These are phyloP conservation scores for Petroica traversi DNA, from an alignment of 2,113 vertebrate species.

Conservation along the genomic window DNA sequence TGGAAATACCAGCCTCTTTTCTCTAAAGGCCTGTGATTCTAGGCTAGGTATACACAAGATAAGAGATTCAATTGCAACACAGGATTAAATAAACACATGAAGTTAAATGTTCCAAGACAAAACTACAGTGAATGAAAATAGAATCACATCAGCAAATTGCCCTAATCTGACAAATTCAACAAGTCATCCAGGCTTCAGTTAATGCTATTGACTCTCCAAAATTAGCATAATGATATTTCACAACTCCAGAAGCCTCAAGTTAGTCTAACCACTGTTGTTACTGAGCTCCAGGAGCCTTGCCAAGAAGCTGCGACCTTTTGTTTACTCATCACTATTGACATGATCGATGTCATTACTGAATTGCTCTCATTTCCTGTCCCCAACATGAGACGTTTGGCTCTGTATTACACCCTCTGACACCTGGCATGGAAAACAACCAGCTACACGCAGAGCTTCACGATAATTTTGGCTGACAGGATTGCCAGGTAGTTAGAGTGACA, in stretches of 20 bases:
- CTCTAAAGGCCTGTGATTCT: background rate
- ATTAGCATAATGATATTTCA: background rate
- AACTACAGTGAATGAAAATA: background rate
- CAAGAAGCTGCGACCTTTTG: background rate
- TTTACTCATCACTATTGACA: background rate
- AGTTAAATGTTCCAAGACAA: background rate
- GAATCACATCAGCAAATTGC: conserved; percentile 2
- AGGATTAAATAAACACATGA: background rate
- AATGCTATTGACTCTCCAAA: background rate
- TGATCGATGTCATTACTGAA: background rate
- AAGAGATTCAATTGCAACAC: background rate
- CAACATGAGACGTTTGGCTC: background rate
- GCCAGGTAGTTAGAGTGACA: background rate
- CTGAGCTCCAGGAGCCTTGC: background rate
- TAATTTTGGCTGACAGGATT: background rate
- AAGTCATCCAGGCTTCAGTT: background rate
- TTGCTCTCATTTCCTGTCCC: background rate
- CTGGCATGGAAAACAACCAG: background rate
- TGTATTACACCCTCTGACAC: background rate
- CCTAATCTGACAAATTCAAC: background rate
- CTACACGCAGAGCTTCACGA: accelerated
- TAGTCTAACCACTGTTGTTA: background rate
- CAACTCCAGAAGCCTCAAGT: background rate
- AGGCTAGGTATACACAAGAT: background rate
- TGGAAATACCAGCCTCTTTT: background rate